These are phyloP conservation scores for Cactoblastis cactorum DNA, from an alignment of 2,888 invertebrate genomes.

Conservation along the genomic window DNA sequence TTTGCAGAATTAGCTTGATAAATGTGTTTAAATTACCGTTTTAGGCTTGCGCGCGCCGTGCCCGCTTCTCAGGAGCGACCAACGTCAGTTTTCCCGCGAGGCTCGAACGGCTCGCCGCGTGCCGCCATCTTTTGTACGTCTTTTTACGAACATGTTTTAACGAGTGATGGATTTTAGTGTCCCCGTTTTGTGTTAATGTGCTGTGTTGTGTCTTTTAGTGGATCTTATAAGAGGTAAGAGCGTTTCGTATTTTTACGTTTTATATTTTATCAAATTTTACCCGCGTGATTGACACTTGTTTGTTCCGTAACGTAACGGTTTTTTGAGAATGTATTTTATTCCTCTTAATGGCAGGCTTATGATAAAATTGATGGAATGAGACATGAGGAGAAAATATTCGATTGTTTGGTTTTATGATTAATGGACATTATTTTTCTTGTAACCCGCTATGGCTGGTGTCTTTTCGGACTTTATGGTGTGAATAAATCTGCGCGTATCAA, in stretches of 20 bases:
- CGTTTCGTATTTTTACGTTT: constrained; percentile 8
- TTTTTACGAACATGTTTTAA: constrained; percentile 22
- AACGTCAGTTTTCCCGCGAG: constrained; percentile 52
- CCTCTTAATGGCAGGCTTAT: constrained; percentile 23
- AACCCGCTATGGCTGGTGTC: neutral
- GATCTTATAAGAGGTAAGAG: constrained; percentile 29
- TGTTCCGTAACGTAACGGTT: constrained; percentile 1
- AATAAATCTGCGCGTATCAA: neutral
- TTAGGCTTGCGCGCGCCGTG: constrained; percentile 73
- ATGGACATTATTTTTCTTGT: constrained; percentile 6
- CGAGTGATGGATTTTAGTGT: constrained; percentile 28
- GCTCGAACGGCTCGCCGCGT: constrained; percentile 34
- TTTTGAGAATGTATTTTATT: constrained; percentile 11
- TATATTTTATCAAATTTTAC: constrained; percentile 3
- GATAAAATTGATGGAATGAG: constrained; percentile 40
- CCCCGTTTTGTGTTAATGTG: constrained; percentile 31
- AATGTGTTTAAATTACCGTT: constrained; percentile 74
- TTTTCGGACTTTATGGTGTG: neutral
- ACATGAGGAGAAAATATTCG: constrained; percentile 9
- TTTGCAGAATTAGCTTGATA: constrained; percentile 74
- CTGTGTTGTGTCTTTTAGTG: constrained; percentile 34
- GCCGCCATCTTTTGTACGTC: constrained; percentile 20
- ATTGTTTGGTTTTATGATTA: constrained; percentile 8
- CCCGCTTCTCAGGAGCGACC: constrained; percentile 37
- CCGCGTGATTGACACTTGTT: constrained; percentile 20